A percentile compares a stretch with the other conserved stretches of the same genome.
Evolutionary conservation across 1,140 invertebrate species (phyloP).

Genomic region (Drosophila hydei): DNA sequence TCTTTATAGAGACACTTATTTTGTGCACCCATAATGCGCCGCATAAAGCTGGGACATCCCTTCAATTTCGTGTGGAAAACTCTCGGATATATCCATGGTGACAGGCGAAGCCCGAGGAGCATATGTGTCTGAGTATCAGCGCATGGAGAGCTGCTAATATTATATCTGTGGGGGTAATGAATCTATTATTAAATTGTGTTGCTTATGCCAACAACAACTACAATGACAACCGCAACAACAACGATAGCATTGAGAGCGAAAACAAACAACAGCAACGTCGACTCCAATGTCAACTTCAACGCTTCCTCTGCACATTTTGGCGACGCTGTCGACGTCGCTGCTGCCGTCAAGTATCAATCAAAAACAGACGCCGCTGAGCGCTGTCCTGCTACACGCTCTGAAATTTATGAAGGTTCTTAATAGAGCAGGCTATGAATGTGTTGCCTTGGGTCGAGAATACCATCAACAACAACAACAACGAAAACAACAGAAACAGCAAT

Average conservation of each 20-base stretch:
- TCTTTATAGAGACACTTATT: slow-evolving; percentile 76
- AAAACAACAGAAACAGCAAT: too few species aligned
- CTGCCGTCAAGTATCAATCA: slow-evolving; percentile 74
- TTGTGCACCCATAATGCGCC: slow-evolving; percentile 72
- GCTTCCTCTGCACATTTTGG: slow-evolving; percentile 8
- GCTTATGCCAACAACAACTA: slow-evolving; percentile 65
- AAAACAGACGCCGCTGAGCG: slow-evolving; percentile 63
- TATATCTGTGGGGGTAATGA: slow-evolving; percentile 64
- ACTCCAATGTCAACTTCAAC: slow-evolving; percentile 17
- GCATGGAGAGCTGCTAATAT: slow-evolving; percentile 24
- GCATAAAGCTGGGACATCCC: slow-evolving; percentile 49
- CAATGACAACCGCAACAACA: slow-evolving; percentile 47
- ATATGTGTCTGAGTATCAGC: slow-evolving; percentile 19
- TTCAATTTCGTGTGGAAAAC: slow-evolving; percentile 51
- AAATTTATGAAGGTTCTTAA: slow-evolving; percentile 81
- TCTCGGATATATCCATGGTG: slow-evolving; percentile 48
- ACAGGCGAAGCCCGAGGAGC: slow-evolving; percentile 19
- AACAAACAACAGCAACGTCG: slow-evolving; percentile 53
- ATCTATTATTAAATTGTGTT: slow-evolving; percentile 82
- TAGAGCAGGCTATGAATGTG: slow-evolving; percentile 78
- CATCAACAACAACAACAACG: slow-evolving; percentile 49
- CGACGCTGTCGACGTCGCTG: slow-evolving; percentile 11
- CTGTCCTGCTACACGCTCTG: slow-evolving; percentile 47
- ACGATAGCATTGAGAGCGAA: slow-evolving; percentile 35
- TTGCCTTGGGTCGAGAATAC: slow-evolving; percentile 62